These are phyloP conservation scores for Azorinus chamasolen DNA, from an alignment of 2,888 invertebrate species.

Conservation along the genomic window DNA sequence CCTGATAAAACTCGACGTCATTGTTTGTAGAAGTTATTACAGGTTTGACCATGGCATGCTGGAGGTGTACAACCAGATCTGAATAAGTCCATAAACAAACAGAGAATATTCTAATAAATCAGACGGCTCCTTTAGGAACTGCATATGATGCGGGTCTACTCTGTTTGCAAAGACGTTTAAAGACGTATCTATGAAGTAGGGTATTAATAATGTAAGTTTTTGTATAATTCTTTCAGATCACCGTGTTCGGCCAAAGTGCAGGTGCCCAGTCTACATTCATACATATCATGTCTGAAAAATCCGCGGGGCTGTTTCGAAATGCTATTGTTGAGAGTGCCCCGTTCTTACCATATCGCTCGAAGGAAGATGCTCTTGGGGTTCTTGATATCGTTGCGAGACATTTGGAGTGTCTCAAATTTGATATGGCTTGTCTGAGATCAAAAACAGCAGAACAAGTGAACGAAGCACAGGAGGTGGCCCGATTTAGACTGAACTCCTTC, in stretches of 20 bases:
- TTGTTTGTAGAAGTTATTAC: too few species aligned
- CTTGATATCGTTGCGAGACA: slow-evolving; percentile 56
- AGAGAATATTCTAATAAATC: too few species aligned
- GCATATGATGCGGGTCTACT: too few species aligned
- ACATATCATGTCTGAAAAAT: slow-evolving; percentile 66
- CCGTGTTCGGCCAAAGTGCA: slow-evolving; percentile 75
- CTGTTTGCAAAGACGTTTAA: too few species aligned
- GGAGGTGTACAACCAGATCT: too few species aligned
- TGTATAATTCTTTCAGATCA: slow-evolving; percentile 65
- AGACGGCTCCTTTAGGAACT: too few species aligned
- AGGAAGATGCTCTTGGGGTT: slow-evolving; percentile 66
- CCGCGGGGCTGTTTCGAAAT: slow-evolving; percentile 58
- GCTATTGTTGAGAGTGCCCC: slow-evolving; percentile 74
- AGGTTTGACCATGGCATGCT: too few species aligned
- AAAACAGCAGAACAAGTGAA: slow-evolving; percentile 72
- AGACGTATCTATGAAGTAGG: too few species aligned
- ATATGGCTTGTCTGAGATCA: slow-evolving; percentile 68
- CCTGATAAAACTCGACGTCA: too few species aligned
- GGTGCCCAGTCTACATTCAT: slow-evolving; percentile 72
- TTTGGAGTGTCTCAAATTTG: slow-evolving; percentile 60
- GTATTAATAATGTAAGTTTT: too few species aligned
- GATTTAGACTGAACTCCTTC: slow-evolving; percentile 69
- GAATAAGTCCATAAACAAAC: too few species aligned
- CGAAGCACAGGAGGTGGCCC: slow-evolving; percentile 62
- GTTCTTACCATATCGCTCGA: slow-evolving; percentile 68